These are phyloP conservation scores for Crocidura indochinensis DNA, from an alignment of 2,797 vertebrate genomes.

Conservation along the genomic window DNA sequence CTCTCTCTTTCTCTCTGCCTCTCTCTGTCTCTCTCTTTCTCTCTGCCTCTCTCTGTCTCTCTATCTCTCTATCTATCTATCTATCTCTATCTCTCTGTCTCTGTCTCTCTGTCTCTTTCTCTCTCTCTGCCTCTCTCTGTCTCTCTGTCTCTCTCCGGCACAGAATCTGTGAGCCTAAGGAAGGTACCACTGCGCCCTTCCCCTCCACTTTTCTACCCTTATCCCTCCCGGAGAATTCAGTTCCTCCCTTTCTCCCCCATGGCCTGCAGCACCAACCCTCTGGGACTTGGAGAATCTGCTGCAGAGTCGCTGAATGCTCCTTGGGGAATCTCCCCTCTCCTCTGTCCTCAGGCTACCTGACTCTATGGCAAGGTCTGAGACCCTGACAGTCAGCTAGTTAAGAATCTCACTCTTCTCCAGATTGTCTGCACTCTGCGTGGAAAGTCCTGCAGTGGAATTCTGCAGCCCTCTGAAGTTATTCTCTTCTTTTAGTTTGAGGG, in stretches of 20 bases:
- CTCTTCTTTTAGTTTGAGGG: no score
- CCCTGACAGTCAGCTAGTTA: not conserved
- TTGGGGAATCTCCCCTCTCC: not conserved
- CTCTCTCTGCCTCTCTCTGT: conserved; percentile 9
- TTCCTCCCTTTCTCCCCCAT: not conserved
- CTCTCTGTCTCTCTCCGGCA: not conserved
- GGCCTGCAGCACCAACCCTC: not conserved
- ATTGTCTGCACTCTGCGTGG: not conserved
- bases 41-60: no score
- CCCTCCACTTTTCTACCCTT: not conserved
- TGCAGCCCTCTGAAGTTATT: not conserved
- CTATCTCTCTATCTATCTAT: no score
- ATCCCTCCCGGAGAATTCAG: conserved; percentile 14
- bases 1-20: no score
- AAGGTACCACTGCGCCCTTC: conserved; percentile 55
- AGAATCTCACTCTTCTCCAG: not conserved
- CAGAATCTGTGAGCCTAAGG: conserved; percentile 56
- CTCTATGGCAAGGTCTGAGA: not conserved
- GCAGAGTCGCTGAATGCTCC: not conserved
- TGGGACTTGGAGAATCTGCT: not conserved
- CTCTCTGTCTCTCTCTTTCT: no score
- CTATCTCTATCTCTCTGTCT: no score
- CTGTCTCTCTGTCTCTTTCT: conserved; percentile 1
- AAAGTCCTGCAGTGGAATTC: not conserved
- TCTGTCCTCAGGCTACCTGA: not conserved